Percentiles rank a stretch among this genome's conserved stretches.
Evolutionary conservation across 2,797 vertebrate species (phyloP).

Genomic region (Enteromius radiatus): DNA sequence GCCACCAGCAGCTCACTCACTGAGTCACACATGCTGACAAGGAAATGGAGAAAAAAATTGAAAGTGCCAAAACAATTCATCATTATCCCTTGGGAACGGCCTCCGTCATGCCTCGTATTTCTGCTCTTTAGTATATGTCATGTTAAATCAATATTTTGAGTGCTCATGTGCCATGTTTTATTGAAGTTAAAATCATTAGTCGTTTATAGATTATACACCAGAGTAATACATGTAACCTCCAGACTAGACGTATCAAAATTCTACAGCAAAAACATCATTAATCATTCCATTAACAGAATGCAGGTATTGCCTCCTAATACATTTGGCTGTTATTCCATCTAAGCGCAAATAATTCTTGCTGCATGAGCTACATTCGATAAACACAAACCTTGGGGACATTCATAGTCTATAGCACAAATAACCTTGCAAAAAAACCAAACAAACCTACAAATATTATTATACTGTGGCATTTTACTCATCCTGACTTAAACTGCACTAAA

Average conservation of each 20-base stretch:
- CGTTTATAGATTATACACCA: conserved; percentile 23
- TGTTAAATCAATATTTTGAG: conserved; percentile 45
- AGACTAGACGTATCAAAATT: conserved; percentile 19
- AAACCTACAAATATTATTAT: not conserved
- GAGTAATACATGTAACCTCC: conserved; percentile 19
- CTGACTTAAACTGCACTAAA: not conserved
- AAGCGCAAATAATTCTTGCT: conserved; percentile 11
- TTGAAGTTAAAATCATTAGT: conserved; percentile 31
- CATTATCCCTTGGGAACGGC: conserved; percentile 5
- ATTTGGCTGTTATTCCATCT: conserved; percentile 20
- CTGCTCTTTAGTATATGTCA: conserved; percentile 30
- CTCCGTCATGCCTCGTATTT: conserved; percentile 32
- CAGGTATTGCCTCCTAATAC: conserved; percentile 7
- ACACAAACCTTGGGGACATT: conserved; percentile 25
- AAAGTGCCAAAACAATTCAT: conserved; percentile 24
- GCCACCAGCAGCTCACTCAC: conserved; percentile 30
- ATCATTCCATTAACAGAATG: conserved; percentile 16
- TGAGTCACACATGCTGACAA: conserved; percentile 42
- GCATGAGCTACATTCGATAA: conserved; percentile 18
- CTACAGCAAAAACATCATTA: conserved; percentile 18
- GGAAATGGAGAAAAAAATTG: not conserved
- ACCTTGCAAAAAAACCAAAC: not conserved
- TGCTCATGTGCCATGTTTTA: conserved; percentile 41
- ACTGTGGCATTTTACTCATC: not conserved
- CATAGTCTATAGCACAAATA: conserved; percentile 8